phyloP scores from a whole-genome alignment of 37 sponge, comb jelly and placozoan genomes.

The Chondrosia reniformis region DNA sequence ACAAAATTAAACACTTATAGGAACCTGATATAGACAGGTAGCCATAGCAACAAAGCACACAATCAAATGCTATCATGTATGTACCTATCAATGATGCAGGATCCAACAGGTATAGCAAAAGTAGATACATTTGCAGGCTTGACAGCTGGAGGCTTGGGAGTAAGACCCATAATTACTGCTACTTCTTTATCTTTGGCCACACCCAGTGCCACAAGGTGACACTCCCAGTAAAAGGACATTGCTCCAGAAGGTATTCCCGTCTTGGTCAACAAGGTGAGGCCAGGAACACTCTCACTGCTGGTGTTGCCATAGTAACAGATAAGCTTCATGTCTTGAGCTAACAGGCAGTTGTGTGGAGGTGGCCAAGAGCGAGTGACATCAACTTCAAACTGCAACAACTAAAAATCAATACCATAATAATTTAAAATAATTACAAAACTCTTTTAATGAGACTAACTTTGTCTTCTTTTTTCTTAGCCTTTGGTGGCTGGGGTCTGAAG shows the following conservation, averaged over 20 bases:
- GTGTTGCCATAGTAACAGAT: constrained; percentile 55
- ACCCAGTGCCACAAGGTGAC: constrained; percentile 50
- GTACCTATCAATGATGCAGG: constrained; percentile 55
- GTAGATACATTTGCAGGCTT: constrained; percentile 32
- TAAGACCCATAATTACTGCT: constrained; percentile 61
- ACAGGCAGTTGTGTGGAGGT: constrained; percentile 49
- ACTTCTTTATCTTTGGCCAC: constrained; percentile 28
- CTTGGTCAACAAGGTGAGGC: constrained; percentile 60
- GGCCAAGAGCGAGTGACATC: constrained; percentile 63
- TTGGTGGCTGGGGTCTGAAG: constrained; percentile 85
- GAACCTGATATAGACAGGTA: too few relatives aligned
- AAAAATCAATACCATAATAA: neutral
- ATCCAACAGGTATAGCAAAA: constrained; percentile 31
- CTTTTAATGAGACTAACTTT: neutral
- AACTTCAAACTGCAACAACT: constrained; percentile 54
- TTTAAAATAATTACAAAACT: too few relatives aligned
- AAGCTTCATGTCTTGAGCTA: constrained; percentile 57
- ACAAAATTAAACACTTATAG: too few relatives aligned
- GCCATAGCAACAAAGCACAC: neutral
- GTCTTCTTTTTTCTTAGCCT: constrained; percentile 18
- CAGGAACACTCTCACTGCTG: neutral
- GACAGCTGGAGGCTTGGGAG: constrained; percentile 41
- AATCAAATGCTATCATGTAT: neutral
- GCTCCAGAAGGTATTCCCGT: constrained; percentile 59
- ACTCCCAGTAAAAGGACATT: constrained; percentile 95